Evolutionary conservation across 1,140 invertebrate species (phyloP), one percentile per base, ranked within the genome.

Genomic region (Pseudomyrmex pallidus): DNA sequence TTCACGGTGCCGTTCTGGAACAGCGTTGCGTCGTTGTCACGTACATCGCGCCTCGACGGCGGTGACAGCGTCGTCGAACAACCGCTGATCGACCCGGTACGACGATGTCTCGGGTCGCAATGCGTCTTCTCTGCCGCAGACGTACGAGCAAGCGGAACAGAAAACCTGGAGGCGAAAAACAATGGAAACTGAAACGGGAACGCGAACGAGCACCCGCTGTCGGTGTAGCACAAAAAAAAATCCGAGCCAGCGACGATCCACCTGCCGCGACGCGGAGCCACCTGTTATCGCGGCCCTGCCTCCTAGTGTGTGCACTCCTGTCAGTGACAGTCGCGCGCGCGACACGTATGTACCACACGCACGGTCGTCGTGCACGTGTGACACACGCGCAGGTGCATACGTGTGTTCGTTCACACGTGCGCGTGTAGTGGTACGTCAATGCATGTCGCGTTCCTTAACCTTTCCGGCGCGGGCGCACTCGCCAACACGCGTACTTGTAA

Each of bases 211-310:
- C 5, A 50, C 59, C 62, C 64, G 83, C 56, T 46, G 62, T 76
- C 57, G 64, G 35, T 22, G 25, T 17, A n/a, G 46, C 46, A n/a
- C 25, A 67, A 70, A 54, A 74, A 84, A 85, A 76, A 77, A 25
- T 15, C 48, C 22, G 68, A 84, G 46, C 61, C 22, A 86, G 72
- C 84, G 62, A 77, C 74, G 62, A 88, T 88, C 88, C 90, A 92
- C 91, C 91, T 91, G 90, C 91, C 91, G 85, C 90, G 61, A 85
- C 67, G 90, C 82, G 91, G 91, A 92, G 91, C 91, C 91, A 92
- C 91, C 91, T 91, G 91, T 90, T 91, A 87, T 87, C 74, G 74
- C 48, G 61, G 66, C 73, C 77, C 85, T 64, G 76, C 52, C 76
- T 78, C 64, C 76, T 80, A 46, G 66, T 59, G 76, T 57, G 52